phyloP scores from a whole-genome alignment of 1,140 invertebrate genomes.

The Antheraea mylitta region DNA sequence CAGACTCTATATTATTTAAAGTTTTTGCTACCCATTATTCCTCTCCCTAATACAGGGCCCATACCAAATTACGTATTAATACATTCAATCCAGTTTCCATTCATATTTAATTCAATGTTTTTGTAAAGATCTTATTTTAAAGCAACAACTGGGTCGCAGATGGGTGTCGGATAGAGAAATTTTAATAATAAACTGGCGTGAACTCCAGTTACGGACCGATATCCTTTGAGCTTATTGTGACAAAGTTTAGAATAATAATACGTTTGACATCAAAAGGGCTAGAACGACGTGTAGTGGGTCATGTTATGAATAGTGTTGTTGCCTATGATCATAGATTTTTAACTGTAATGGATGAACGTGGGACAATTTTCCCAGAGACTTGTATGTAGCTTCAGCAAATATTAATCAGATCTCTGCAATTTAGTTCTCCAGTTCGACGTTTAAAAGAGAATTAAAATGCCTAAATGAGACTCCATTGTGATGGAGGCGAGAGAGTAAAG shows the following conservation, averaged over 20 bases:
- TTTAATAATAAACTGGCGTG: slow-evolving; percentile 64
- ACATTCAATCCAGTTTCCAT: slow-evolving; percentile 75
- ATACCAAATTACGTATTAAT: slow-evolving; percentile 74
- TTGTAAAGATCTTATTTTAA: slow-evolving; percentile 64
- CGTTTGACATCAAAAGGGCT: neutral
- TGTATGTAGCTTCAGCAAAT: neutral
- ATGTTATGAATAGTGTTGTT: neutral
- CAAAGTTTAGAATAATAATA: slow-evolving; percentile 20
- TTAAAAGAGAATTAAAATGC: too few species aligned
- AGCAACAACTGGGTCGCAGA: slow-evolving; percentile 71
- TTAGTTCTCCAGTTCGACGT: too few species aligned
- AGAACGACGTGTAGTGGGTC: neutral
- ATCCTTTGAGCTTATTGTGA: slow-evolving; percentile 9
- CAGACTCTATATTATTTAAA: slow-evolving; percentile 47
- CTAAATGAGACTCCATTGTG: too few species aligned
- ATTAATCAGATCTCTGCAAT: neutral
- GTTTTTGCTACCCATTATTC: slow-evolving; percentile 66
- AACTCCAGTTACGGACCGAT: slow-evolving; percentile 27
- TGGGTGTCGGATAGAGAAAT: slow-evolving; percentile 69
- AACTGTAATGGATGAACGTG: neutral
- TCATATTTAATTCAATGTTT: slow-evolving; percentile 72
- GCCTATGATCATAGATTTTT: neutral
- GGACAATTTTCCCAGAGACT: neutral
- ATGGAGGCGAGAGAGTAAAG: too few species aligned
- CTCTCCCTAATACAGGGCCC: slow-evolving; percentile 65